Evolutionary conservation across 2,797 vertebrate genomes (phyloP).

Genomic region (Scleropages formosus): DNA sequence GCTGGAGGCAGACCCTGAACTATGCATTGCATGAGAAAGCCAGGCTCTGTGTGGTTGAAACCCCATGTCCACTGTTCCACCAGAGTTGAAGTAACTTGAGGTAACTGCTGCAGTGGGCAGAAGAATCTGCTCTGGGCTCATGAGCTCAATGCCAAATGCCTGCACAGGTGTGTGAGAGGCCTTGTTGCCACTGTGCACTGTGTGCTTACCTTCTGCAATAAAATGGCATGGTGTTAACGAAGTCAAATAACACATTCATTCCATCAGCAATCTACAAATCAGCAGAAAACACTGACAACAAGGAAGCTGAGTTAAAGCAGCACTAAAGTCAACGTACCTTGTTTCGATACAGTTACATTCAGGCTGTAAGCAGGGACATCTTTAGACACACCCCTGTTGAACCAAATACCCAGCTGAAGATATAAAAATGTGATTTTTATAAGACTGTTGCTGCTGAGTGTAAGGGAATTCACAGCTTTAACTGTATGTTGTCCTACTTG

Average conservation of each 20-base stretch:
- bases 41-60: conserved; percentile 60
- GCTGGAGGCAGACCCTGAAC: conserved; percentile 36
- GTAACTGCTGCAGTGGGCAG: conserved; percentile 42
- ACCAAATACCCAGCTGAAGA: conserved; percentile 51
- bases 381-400: conserved; percentile 43
- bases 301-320: too few species aligned
- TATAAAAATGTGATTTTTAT: background rate
- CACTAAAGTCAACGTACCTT: conserved; percentile 47
- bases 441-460: background rate
- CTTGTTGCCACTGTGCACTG: conserved; percentile 25
- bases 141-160: conserved; percentile 41
- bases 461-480: background rate
- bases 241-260: too few species aligned
- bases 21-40: conserved; percentile 52
- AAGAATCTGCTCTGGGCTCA: conserved; percentile 43
- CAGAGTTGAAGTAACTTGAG: conserved; percentile 34
- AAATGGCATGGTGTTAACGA: too few species aligned
- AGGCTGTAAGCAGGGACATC: conserved; percentile 38
- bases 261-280: too few species aligned
- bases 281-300: too few species aligned
- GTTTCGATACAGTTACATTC: conserved; percentile 32
- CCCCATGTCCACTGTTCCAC: conserved; percentile 55
- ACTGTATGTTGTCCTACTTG: background rate
- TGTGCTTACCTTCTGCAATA: conserved; percentile 45
- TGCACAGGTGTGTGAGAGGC: conserved; percentile 14